phyloP scores from a whole-genome alignment of 2,797 vertebrate species.

The Monodelphis domestica region DNA sequence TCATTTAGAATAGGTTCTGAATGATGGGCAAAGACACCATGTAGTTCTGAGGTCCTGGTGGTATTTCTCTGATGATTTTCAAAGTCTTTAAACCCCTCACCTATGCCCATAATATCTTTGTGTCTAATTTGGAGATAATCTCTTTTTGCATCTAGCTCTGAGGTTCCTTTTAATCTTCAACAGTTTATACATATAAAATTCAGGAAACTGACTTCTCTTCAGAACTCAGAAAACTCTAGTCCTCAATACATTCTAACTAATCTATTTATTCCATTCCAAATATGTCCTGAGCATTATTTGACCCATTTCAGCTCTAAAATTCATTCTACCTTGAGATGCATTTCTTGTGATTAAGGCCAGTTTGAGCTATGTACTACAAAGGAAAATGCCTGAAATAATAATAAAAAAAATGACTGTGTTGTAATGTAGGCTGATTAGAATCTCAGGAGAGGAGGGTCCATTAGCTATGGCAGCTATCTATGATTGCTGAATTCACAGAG shows the following conservation, averaged over 20 bases:
- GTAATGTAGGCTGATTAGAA: not conserved
- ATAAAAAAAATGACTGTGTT: not conserved
- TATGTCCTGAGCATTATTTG: not conserved
- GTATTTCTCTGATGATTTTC: not conserved
- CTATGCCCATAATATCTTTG: not conserved
- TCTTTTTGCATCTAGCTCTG: not conserved
- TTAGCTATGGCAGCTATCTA: not conserved
- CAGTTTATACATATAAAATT: not conserved
- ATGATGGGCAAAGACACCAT: not conserved
- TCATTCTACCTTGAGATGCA: not conserved
- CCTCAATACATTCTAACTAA: not conserved
- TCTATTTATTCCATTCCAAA: not conserved
- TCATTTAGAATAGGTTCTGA: not conserved
- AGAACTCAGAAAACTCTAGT: not conserved
- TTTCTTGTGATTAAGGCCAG: not conserved
- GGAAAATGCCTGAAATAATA: not conserved
- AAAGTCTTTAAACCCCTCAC: not conserved
- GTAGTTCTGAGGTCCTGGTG: not conserved
- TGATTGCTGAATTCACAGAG: not conserved
- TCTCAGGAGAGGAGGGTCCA: not conserved
- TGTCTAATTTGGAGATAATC: not conserved
- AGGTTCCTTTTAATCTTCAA: not conserved
- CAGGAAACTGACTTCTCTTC: not conserved
- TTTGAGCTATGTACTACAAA: not conserved
- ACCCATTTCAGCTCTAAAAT: not conserved